Evolutionary conservation across 2,888 invertebrate species (phyloP).

Genomic region (Andrena chrysosceles): DNA sequence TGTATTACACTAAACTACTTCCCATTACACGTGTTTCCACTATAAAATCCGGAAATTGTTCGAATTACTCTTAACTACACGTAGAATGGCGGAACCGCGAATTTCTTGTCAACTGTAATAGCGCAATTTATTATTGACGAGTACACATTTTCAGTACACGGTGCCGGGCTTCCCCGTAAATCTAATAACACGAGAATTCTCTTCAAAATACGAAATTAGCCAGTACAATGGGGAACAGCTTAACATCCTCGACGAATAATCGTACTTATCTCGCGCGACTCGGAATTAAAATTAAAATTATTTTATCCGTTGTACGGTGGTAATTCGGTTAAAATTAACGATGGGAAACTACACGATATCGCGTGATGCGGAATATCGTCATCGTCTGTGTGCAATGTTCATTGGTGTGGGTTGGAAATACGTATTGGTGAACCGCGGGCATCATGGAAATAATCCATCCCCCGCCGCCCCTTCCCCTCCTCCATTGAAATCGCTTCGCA

Average conservation of each 20-base stretch:
- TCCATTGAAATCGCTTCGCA: conserved; percentile 10
- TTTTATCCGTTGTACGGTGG: not conserved
- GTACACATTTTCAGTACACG: not conserved
- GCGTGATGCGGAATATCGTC: not conserved
- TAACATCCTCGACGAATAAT: not conserved
- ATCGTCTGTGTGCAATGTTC: not conserved
- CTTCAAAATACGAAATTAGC: not conserved
- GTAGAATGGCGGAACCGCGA: too few species aligned
- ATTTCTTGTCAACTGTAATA: not conserved
- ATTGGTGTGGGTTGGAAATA: not conserved
- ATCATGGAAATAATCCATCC: conserved; percentile 9
- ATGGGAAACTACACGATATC: not conserved
- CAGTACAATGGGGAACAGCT: not conserved
- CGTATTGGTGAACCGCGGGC: not conserved
- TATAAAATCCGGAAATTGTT: too few species aligned
- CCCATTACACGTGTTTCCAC: too few species aligned
- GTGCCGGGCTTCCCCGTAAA: not conserved
- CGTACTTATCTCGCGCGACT: not conserved
- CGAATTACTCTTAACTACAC: too few species aligned
- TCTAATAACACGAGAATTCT: not conserved
- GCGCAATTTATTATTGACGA: not conserved
- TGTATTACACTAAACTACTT: too few species aligned
- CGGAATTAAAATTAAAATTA: not conserved
- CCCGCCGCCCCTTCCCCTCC: not conserved
- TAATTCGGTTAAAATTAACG: not conserved